Evolutionary conservation across 1,140 invertebrate species (phyloP), one percentile per base, ranked within the genome.

Genomic region (Octopus bimaculoides): DNA sequence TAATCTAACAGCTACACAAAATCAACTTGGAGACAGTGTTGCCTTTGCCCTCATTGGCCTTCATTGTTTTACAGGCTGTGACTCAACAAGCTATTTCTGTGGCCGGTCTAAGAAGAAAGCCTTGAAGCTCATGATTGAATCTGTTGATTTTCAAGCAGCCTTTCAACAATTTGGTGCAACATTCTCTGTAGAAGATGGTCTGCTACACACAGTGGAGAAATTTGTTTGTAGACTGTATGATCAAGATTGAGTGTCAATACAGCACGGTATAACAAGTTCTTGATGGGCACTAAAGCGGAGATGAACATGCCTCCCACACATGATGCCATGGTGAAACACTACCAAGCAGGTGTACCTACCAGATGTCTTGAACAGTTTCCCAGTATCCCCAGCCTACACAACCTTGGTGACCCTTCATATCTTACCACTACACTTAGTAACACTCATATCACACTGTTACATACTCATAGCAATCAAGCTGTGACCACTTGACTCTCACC

Each of bases 51-150:
- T 76, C 20, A 75, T 80, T 80, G 79, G 79, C n/a, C 52, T 80
- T 17, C 74, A 80, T 76, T 41, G 41, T 12, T 80, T 80, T 55
- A 80, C 79, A 17, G 74, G 79, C 5, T 78, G 77, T 78, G 55
- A 78, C 52, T n/a, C 10, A 14, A 74, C 69, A 6, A 79, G 73
- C 55, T 41, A 10, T 4, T 75, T 75, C 26, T 75, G 52, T 5
- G 74, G 74, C 20, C 20, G 52, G 52, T n/a, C 69, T 4, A 75
- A 79, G 54, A 79, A 75, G 71, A 79, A 75, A 56, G 71, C 78
- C 4, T 74, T 79, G 17, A 14, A 52, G 6, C n/a, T 79, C 8
- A 9, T 75, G 53, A 7, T 54, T 20, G 14, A 9, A 74, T 26
- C n/a, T 7, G 55, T 5, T 5, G 12, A 5, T 12, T 69, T 69